phyloP scores from a whole-genome alignment of 2,888 invertebrate species.

The Nasonia oneida region DNA sequence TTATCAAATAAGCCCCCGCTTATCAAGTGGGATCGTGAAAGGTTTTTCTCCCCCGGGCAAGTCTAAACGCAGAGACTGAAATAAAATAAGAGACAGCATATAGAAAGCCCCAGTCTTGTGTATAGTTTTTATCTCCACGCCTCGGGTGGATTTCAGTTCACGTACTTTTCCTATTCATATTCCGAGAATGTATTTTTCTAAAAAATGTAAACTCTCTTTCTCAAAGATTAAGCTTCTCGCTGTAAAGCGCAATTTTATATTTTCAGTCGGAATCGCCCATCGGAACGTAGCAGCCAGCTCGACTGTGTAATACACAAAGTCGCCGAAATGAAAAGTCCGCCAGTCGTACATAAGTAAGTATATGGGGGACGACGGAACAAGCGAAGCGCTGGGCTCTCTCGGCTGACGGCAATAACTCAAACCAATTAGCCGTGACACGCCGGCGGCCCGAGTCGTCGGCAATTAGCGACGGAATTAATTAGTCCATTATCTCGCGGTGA shows the following conservation, averaged over 20 bases:
- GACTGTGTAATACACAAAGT: background rate
- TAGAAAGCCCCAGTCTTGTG: background rate
- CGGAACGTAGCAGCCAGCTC: too few species aligned
- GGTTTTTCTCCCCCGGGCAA: background rate
- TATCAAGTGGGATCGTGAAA: slow-evolving; percentile 18
- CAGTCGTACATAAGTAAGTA: background rate
- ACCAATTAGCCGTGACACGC: slow-evolving; percentile 74
- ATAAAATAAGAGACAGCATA: slow-evolving; percentile 35
- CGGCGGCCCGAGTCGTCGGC: slow-evolving; percentile 68
- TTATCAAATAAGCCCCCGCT: slow-evolving; percentile 24
- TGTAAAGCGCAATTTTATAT: background rate
- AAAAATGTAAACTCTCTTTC: background rate
- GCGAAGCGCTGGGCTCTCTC: background rate
- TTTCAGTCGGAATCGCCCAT: too few species aligned
- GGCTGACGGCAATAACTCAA: slow-evolving; percentile 70
- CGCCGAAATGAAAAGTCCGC: slow-evolving; percentile 53
- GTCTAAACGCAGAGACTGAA: background rate
- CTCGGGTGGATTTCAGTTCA: slow-evolving; percentile 39
- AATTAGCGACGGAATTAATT: slow-evolving; percentile 77
- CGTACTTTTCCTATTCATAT: background rate
- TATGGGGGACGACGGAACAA: background rate
- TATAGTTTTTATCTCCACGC: slow-evolving; percentile 51
- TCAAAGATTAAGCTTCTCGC: background rate
- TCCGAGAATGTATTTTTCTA: background rate
- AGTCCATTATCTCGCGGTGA: slow-evolving; percentile 73